Conservation (phyloP, 2,797 vertebrate genomes). For the Mallotus villosus region DNA sequence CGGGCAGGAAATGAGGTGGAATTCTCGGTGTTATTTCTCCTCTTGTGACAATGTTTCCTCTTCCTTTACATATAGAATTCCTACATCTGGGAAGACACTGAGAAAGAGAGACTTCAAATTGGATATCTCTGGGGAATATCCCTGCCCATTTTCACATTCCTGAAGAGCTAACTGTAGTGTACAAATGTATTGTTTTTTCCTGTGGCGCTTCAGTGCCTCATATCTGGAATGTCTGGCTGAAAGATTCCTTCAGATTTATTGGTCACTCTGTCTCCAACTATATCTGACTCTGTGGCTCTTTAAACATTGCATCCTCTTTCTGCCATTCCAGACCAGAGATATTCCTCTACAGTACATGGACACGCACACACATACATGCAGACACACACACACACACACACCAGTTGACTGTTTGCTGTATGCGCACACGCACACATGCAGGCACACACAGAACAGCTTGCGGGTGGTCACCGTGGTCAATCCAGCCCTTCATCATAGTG, state of each 20-base stretch:
- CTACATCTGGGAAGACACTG: not conserved
- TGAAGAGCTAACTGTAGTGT: not conserved
- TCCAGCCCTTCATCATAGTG: not conserved
- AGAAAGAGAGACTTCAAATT: not conserved
- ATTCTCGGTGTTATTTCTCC: not conserved
- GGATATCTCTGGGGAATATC: not conserved
- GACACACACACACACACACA: not conserved
- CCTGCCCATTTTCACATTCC: not conserved
- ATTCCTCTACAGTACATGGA: not conserved
- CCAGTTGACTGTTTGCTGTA: not conserved
- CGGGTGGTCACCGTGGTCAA: not conserved
- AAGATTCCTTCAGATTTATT: not conserved
- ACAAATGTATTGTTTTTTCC: not conserved
- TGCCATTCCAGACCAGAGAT: not conserved
- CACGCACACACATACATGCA: not conserved
- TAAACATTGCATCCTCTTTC: not conserved
- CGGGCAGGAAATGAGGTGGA: not conserved
- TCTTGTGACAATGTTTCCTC: not conserved
- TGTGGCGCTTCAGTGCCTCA: not conserved
- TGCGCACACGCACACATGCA: not conserved
- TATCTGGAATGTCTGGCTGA: not conserved
- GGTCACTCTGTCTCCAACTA: not conserved
- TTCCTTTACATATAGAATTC: not conserved
- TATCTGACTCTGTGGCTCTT: not conserved
- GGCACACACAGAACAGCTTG: not conserved